Evolutionary conservation across 1,140 invertebrate species (phyloP), one percentile per base, ranked within the genome.

Genomic region (Polyergus mexicanus): DNA sequence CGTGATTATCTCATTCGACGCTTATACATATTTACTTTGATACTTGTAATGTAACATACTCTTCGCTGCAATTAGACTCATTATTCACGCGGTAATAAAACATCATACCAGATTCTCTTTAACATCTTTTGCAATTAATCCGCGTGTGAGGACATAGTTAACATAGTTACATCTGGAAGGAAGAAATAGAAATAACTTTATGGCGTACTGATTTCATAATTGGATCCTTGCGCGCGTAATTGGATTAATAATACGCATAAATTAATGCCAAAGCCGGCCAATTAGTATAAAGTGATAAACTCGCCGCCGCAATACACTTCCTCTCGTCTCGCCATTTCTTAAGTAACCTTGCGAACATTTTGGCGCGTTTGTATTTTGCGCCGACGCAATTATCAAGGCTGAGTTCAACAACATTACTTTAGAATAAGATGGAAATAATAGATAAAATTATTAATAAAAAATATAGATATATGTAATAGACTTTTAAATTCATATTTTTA

Each of bases 11-110:
- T 32, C 60, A 81, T 86, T 88, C 60, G 80, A 58, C 4, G 47
- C 69, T 88, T 86, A 86, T 86, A 63, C 87, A 88, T 88, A 84
- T 88, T 89, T 65, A 62, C 47, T 88, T 68, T 41, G 47, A 80
- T 51, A 16, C 47, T 19, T 56, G 47, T 74, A 51, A 60, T 60
- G 60, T 60, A 72, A 72, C 63, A 71, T 88, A 86, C 71, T 75
- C 58, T 77, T 84, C 77, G 58, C 51, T 74, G 87, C 80, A 86
- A 47, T 89, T 77, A 78, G 60, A 81, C 63, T 80, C 74, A 51
- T 88, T 69, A 76, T 78, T 77, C 80, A 78, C 41, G 65, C 60
- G 71, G 58, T 69, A 84, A 89, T 89, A 86, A 89, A 89, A 77
- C 56, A 88, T 80, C 68, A 56, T 41, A 22, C 62, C 75, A 56